Conservation (phyloP, 1,140 invertebrate genomes). For the Muscidifurax raptorellus region DNA sequence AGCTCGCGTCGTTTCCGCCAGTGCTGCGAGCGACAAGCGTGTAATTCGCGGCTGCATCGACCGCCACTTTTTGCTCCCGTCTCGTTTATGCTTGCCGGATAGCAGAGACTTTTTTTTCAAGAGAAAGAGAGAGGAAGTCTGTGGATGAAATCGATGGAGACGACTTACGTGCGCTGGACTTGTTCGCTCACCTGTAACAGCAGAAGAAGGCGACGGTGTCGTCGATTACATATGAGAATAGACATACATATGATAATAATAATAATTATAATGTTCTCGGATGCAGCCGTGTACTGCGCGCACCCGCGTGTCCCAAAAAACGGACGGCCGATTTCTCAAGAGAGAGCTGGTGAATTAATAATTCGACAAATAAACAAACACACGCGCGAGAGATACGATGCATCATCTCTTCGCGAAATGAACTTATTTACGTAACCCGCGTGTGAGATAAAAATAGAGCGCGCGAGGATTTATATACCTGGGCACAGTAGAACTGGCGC, state of each 20-base stretch:
- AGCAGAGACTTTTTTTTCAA: no score
- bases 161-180: no score
- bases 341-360: background rate
- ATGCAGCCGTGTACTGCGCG: background rate
- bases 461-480: background rate
- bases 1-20: background rate
- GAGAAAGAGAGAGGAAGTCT: background rate
- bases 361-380: slow-evolving; percentile 33
- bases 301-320: background rate
- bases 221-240: no score
- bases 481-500: no score
- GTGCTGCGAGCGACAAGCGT: slow-evolving; percentile 70
- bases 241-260: no score
- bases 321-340: background rate
- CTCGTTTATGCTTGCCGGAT: background rate
- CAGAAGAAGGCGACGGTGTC: background rate
- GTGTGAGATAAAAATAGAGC: background rate
- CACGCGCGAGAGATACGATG: background rate
- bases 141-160: background rate
- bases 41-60: slow-evolving; percentile 66
- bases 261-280: background rate
- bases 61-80: slow-evolving; percentile 10
- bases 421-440: background rate
- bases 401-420: background rate
- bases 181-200: background rate